Percentiles rank a stretch among this genome's conserved stretches.
Conservation (phyloP, 92 coral and sea anemone species). For the Actinostola sp. region DNA sequence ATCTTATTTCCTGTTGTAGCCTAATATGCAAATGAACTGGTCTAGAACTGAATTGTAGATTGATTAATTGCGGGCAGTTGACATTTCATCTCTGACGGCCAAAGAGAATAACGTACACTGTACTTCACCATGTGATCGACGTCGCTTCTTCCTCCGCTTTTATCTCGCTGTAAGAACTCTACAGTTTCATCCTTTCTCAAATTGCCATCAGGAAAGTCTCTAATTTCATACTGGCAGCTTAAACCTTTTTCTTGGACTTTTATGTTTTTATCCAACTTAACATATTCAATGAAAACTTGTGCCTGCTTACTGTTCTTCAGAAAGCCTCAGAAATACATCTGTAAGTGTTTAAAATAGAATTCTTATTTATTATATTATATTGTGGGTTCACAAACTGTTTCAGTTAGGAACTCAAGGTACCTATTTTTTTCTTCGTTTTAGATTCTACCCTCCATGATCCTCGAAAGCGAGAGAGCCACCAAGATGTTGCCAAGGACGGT, state of each 20-base stretch:
- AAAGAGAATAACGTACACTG: not conserved
- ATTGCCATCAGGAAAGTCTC: no score
- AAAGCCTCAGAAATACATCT: conserved; percentile 9
- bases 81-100: not conserved
- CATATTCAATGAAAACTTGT: conserved; percentile 31
- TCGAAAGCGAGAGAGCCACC: conserved; percentile 23
- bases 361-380: no score
- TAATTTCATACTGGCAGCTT: no score
- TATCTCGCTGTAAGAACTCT: no score
- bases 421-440: not conserved
- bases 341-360: not conserved
- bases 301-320: conserved; percentile 35
- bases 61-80: conserved; percentile 10
- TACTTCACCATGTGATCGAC: not conserved
- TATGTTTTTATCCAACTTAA: not conserved
- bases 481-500: conserved; percentile 3
- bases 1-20: conserved; percentile 19
- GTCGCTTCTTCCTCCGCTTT: no score
- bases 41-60: conserved; percentile 8
- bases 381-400: no score
- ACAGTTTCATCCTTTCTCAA: no score
- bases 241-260: not conserved
- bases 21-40: conserved; percentile 27
- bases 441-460: conserved; percentile 37
- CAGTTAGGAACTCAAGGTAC: no score